A percentile compares a stretch with the other conserved stretches of the same genome.
Conservation (phyloP, 2,797 vertebrate species). For the Cossypha niveicapilla region DNA sequence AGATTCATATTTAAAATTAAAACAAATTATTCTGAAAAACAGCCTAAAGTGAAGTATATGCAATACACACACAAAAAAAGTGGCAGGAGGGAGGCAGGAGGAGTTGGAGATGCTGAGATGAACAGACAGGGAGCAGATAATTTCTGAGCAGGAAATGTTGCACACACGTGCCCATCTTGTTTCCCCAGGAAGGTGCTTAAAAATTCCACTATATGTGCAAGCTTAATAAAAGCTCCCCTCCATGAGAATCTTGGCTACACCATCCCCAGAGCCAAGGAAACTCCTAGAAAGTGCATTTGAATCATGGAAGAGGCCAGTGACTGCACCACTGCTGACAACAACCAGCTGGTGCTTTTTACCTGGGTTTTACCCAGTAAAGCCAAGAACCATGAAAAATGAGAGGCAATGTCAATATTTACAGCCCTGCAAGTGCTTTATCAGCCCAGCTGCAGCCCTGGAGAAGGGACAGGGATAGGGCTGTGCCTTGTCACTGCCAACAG, state of each 20-base stretch:
- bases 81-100: background rate
- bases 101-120: background rate
- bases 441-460: background rate
- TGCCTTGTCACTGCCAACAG: background rate
- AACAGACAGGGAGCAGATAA: background rate
- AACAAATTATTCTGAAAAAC: constrained; percentile 9
- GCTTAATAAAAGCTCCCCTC: background rate
- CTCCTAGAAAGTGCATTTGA: background rate
- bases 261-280: background rate
- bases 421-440: background rate
- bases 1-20: background rate
- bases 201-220: background rate
- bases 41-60: background rate
- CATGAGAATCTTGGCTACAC: background rate
- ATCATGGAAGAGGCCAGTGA: background rate
- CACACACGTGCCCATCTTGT: rapidly evolving
- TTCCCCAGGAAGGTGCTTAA: background rate
- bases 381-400: background rate
- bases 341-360: background rate
- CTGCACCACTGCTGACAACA: background rate
- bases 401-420: background rate
- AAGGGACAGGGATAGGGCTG: background rate
- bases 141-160: rapidly evolving
- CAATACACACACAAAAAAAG: background rate
- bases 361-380: background rate